Percentiles rank a stretch among this genome's conserved stretches.
phyloP scores from a whole-genome alignment of 2,113 vertebrate genomes.

The Ceyx margarethae region DNA sequence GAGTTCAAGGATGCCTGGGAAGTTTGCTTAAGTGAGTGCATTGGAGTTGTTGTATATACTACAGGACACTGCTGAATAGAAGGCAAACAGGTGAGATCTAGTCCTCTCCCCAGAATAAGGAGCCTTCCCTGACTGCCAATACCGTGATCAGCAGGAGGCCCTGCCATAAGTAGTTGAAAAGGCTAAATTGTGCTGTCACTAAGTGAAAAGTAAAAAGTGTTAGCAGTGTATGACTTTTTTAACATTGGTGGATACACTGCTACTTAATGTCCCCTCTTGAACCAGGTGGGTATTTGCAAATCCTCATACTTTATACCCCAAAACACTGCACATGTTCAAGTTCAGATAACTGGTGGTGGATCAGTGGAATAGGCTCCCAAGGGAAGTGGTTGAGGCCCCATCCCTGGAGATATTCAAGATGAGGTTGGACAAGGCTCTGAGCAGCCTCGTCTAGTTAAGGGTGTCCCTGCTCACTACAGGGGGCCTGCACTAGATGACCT shows the following conservation, averaged over 20 bases:
- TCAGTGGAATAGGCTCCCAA: no score
- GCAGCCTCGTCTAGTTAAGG: no score
- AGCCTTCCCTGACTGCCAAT: not conserved
- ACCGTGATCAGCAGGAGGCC: fast-evolving
- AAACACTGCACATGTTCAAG: not conserved
- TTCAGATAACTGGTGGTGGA: not conserved
- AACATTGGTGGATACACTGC: not conserved
- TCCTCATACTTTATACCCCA: not conserved
- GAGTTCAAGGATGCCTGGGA: not conserved
- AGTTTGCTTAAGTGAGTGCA: not conserved
- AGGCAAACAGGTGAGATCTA: not conserved
- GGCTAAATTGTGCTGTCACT: not conserved
- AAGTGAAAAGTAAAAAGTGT: not conserved
- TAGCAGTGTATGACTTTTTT: not conserved
- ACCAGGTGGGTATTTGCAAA: not conserved
- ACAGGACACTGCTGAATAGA: not conserved
- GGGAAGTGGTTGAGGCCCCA: no score
- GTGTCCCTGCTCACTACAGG: no score
- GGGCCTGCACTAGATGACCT: no score
- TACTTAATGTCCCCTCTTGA: not conserved
- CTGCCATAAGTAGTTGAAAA: not conserved
- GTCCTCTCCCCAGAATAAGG: not conserved
- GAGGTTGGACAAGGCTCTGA: no score
- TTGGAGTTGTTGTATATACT: not conserved
- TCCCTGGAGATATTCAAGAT: no score